Conservation (phyloP, 2,797 vertebrate species). For the Pitangus sulphuratus region DNA sequence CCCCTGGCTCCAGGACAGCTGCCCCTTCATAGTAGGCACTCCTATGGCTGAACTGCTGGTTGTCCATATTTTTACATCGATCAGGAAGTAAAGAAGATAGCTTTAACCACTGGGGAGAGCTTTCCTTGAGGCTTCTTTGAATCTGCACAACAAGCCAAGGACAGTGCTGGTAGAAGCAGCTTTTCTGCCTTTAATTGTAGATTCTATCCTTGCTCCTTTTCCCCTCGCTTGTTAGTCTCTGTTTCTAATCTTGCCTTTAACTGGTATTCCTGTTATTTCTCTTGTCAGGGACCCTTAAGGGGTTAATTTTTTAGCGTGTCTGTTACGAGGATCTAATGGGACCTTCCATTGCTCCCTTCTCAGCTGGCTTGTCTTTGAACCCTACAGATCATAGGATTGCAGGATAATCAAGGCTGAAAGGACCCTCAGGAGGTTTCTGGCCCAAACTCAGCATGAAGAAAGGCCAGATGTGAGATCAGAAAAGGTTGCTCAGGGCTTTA, state of each 20-base stretch:
- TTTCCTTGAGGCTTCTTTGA: neutral
- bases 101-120: neutral
- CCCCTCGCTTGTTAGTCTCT: neutral
- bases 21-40: neutral
- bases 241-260: neutral
- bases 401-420: neutral
- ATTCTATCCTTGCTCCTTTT: neutral
- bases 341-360: neutral
- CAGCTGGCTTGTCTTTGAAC: neutral
- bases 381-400: neutral
- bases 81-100: neutral
- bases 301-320: neutral
- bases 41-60: neutral
- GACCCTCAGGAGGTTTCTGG: neutral
- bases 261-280: neutral
- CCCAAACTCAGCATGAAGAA: neutral
- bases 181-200: neutral
- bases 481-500: neutral
- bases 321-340: neutral
- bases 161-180: neutral
- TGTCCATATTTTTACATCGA: neutral
- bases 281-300: neutral
- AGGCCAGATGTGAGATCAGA: neutral
- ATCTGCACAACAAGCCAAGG: neutral
- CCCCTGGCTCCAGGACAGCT: neutral